Percentiles rank a stretch among this genome's conserved stretches.
Evolutionary conservation across 30 jellyfish, hydroid and myxozoan species (phyloP).

Genomic region (Hydractinia echinata): DNA sequence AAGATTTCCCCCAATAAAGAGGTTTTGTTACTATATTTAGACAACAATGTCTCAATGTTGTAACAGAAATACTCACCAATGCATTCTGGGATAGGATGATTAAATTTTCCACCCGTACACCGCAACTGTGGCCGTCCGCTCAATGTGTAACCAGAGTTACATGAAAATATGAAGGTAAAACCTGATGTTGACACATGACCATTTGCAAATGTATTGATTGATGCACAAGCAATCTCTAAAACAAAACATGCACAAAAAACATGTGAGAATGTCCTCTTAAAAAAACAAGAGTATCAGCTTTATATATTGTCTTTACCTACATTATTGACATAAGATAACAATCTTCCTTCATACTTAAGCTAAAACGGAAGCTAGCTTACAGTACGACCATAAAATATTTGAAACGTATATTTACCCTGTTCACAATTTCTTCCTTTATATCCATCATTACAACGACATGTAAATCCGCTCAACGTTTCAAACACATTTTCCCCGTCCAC

Average conservation of each 20-base stretch:
- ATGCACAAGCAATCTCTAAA: slow-evolving; percentile 63
- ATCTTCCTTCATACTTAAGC: too few relatives aligned
- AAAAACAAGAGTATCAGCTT: too few relatives aligned
- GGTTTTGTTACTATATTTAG: too few relatives aligned
- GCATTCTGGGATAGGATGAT: slow-evolving; percentile 79
- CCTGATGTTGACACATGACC: slow-evolving; percentile 60
- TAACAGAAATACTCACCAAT: slow-evolving; percentile 56
- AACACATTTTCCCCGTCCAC: slow-evolving; percentile 69
- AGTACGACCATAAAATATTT: too few relatives aligned
- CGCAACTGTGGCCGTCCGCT: slow-evolving; percentile 41
- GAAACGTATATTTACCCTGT: slow-evolving; percentile 23
- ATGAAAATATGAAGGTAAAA: slow-evolving; percentile 38
- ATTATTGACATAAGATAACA: too few relatives aligned
- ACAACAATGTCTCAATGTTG: background rate
- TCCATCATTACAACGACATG: slow-evolving; percentile 83
- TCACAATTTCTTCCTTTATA: slow-evolving; percentile 68
- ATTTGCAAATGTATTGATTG: slow-evolving; percentile 49
- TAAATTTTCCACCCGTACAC: slow-evolving; percentile 72
- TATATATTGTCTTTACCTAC: too few relatives aligned
- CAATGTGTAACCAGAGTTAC: slow-evolving; percentile 68
- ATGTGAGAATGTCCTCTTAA: too few relatives aligned
- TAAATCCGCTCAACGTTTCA: slow-evolving; percentile 58
- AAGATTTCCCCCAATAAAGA: background rate
- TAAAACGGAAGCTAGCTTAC: too few relatives aligned
- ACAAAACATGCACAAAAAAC: background rate